Evolutionary conservation across 2,888 invertebrate species (phyloP).

Genomic region (Leucophenga maculata): DNA sequence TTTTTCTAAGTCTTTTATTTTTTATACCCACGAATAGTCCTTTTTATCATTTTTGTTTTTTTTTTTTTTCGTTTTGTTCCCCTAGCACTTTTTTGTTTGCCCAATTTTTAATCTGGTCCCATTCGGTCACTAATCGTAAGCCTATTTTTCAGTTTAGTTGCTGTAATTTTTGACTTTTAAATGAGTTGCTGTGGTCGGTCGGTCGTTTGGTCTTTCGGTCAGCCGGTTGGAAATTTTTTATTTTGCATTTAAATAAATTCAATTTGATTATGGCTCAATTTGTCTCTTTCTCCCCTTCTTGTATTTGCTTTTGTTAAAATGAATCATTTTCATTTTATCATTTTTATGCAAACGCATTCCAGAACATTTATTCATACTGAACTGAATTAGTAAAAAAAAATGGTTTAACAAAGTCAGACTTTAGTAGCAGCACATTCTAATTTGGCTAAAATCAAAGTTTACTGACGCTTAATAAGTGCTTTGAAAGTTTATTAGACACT

Average conservation of each 20-base stretch:
- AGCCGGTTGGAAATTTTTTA: constrained; percentile 29
- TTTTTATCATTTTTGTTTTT: background rate
- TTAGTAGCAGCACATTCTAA: no score
- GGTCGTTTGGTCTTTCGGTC: no score
- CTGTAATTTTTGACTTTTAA: constrained; percentile 52
- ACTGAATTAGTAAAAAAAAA: no score
- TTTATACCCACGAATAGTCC: no score
- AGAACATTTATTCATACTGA: no score
- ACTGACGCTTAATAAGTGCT: no score
- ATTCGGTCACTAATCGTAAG: constrained; percentile 17
- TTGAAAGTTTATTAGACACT: no score
- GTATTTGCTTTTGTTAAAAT: background rate
- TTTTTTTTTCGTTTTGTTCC: no score
- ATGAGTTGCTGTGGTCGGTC: constrained; percentile 57
- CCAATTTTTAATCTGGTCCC: no score
- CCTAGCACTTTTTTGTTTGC: background rate
- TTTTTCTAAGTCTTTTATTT: no score
- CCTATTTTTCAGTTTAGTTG: constrained; percentile 33
- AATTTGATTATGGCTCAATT: background rate
- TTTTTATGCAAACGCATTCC: constrained; percentile 19
- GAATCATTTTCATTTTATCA: background rate
- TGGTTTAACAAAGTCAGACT: no score
- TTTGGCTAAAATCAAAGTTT: no score
- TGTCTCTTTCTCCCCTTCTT: background rate
- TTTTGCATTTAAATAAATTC: background rate